phyloP scores from a whole-genome alignment of 2,797 vertebrate species.

The Chelidonichthys spinosus region DNA sequence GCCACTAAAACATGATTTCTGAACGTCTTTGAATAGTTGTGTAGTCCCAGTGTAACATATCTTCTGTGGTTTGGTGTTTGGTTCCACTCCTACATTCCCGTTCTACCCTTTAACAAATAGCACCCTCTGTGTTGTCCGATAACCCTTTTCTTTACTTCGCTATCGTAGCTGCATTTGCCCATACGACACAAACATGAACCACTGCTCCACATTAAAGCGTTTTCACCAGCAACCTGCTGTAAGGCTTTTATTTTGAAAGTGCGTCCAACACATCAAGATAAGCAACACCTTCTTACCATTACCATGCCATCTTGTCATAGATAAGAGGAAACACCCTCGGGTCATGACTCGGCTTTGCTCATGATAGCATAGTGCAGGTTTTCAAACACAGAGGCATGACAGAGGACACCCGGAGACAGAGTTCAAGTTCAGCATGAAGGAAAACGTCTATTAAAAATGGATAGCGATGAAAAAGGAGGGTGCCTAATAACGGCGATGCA shows the following conservation, averaged over 20 bases:
- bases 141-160: conserved; percentile 22
- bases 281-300: conserved; percentile 12
- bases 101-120: conserved; percentile 44
- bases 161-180: conserved; percentile 37
- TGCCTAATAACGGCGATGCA: conserved; percentile 16
- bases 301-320: neutral
- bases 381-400: conserved; percentile 7
- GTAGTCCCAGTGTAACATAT: conserved; percentile 29
- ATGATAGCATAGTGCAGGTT: neutral
- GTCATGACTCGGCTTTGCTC: conserved; percentile 22
- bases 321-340: conserved; percentile 25
- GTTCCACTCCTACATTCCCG: conserved; percentile 60
- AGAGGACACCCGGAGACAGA: neutral
- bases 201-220: conserved; percentile 11
- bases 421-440: conserved; percentile 12
- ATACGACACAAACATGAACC: conserved; percentile 31
- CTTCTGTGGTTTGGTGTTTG: conserved; percentile 53
- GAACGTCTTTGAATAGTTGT: conserved; percentile 50
- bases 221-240: conserved; percentile 3
- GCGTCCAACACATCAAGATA: neutral
- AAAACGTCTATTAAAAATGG: conserved; percentile 23
- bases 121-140: conserved; percentile 33
- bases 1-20: conserved; percentile 32
- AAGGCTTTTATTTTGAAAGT: conserved; percentile 18
- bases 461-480: neutral